Percentiles rank a stretch among this genome's conserved stretches.
Conservation (phyloP, 2,113 vertebrate genomes). For the Coreoperca whiteheadi region DNA sequence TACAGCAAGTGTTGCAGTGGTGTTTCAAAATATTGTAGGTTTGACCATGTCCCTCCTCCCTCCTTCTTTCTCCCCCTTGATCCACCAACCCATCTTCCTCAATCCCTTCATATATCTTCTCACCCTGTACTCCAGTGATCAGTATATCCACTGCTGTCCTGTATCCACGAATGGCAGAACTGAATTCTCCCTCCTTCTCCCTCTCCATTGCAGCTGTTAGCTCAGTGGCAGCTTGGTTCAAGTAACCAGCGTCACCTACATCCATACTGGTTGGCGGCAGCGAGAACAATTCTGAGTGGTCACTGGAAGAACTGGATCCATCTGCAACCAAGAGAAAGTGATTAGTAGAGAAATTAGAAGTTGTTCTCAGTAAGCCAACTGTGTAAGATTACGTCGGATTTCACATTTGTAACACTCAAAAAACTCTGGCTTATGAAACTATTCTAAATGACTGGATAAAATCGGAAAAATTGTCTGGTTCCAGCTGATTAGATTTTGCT, state of each 20-base stretch:
- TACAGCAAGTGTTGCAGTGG: neutral
- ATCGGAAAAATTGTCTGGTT: neutral
- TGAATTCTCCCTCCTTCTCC: slow-evolving; percentile 83
- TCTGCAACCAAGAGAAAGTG: slow-evolving; percentile 49
- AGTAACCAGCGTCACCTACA: slow-evolving; percentile 74
- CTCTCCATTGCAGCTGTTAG: slow-evolving; percentile 74
- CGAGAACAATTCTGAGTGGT: slow-evolving; percentile 79
- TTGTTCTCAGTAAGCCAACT: neutral
- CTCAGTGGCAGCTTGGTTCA: slow-evolving; percentile 77
- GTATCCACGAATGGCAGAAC: slow-evolving; percentile 85
- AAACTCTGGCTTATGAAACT: neutral
- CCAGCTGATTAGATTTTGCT: neutral
- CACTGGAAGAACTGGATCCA: slow-evolving; percentile 49
- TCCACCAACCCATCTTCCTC: neutral
- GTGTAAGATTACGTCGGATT: neutral
- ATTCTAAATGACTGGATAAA: neutral
- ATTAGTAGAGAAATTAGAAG: neutral
- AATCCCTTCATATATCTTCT: slow-evolving; percentile 28
- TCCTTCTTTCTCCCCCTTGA: too few relatives aligned
- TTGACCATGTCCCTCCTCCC: neutral
- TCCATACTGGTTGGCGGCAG: slow-evolving; percentile 54
- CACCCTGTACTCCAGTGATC: slow-evolving; percentile 88
- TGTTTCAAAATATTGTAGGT: too few relatives aligned
- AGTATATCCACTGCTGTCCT: slow-evolving; percentile 87
- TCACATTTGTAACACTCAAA: neutral